Base-by-base conservation (phyloP, 2,888 invertebrate genomes). In the Argyresthia goedartella region DNA sequence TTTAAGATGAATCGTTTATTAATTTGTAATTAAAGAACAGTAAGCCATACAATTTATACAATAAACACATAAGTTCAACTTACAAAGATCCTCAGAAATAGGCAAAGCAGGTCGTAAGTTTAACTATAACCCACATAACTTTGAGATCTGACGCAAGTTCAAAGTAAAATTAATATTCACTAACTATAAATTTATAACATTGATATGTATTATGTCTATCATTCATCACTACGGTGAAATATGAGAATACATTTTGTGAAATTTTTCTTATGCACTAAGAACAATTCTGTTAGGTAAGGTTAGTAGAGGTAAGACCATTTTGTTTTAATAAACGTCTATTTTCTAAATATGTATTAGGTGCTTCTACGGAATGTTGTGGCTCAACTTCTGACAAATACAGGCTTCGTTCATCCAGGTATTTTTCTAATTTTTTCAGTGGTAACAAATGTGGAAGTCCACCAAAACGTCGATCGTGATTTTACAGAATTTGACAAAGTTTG, bases 321-420 rank as follows among this genome's bases (percentile, higher is more conserved):
- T 2, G 25, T 25, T 25, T 25, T 2, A 25, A 6, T 25, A 25
- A 41, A 39, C 8, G 8, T 10, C 8, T 41, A 41, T 13, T 4
- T 41, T 39, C 10, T 39, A 39, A 41, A 41, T 41, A 41, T 41
- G 41, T 3, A 41, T 25, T 4, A 25, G 25, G 25, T 25, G 25
- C 25, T 25, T 25, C 25, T 25, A 25, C 25, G 25, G 25, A 25
- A 25, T 25, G 2, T 25, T 25, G 25, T 25, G 25, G 25, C 25
- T 25, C 61, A 76, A 81, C 81, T 82, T 81, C 73, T 84, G 82
- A 55, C 82, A 84, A 82, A 81, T 76, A 81, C 82, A 82, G 84
- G 81, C 81, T 66, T 25, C 25, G 6, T 41, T 15, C 42, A 4
- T 9, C 43, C 8, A 6, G 11, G 42, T 25, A 15, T 7, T 39